These are phyloP conservation scores for Mirza zaza DNA, from an alignment of 2,113 vertebrate species.

Conservation along the genomic window DNA sequence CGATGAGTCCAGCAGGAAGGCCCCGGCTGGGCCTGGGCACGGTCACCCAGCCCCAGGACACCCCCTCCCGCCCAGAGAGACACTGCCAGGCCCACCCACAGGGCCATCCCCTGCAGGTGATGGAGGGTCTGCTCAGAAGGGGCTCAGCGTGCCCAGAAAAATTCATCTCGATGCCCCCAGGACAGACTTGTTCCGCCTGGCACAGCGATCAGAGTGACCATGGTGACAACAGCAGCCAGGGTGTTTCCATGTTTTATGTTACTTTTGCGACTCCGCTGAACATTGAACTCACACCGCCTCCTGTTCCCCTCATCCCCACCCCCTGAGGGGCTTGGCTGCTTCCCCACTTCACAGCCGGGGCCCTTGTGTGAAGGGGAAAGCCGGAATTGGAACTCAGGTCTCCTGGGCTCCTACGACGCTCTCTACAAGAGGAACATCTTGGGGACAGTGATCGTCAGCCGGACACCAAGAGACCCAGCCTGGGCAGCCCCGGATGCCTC, in stretches of 20 bases:
- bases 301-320: background rate
- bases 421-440: accelerated
- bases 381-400: background rate
- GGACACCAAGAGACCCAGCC: background rate
- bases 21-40: background rate
- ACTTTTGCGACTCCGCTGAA: too few species aligned
- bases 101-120: background rate
- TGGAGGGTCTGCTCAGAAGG: accelerated
- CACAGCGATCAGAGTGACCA: accelerated
- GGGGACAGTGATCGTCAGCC: background rate
- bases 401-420: background rate
- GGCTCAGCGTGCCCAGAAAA: background rate
- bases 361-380: background rate
- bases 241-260: accelerated
- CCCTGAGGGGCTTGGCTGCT: accelerated
- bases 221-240: accelerated
- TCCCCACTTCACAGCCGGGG: background rate
- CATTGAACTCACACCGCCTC: background rate
- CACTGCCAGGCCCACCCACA: accelerated
- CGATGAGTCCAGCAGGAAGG: accelerated
- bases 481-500: background rate
- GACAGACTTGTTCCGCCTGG: background rate
- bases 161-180: too few species aligned
- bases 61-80: too few species aligned
- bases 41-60: accelerated